phyloP scores from a whole-genome alignment of 1,140 invertebrate genomes.

The Tetramorium alpestre region DNA sequence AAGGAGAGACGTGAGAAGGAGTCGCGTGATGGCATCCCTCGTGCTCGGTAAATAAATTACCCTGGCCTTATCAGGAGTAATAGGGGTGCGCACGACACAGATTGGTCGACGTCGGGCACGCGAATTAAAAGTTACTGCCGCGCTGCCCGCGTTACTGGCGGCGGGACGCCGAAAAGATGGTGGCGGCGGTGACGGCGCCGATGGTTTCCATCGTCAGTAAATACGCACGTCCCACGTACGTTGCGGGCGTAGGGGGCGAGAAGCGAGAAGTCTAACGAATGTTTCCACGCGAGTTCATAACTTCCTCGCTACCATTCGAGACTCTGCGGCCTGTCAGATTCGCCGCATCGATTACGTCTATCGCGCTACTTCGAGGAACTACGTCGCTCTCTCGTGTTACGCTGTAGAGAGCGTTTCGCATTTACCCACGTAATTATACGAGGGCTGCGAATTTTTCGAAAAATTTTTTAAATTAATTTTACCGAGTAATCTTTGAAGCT shows the following conservation, averaged over 20 bases:
- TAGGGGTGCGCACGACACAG: constrained; percentile 85
- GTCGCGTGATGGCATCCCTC: constrained; percentile 85
- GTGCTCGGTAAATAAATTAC: constrained; percentile 85
- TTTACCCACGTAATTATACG: neutral
- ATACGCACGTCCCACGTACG: constrained; percentile 21
- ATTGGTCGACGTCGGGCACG: constrained; percentile 84
- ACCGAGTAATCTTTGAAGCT: neutral
- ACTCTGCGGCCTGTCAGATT: constrained; percentile 24
- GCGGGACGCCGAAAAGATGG: constrained; percentile 41
- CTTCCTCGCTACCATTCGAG: constrained; percentile 21
- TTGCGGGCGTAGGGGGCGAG: neutral
- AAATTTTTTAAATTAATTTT: neutral
- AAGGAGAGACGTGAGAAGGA: constrained; percentile 67
- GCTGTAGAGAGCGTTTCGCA: neutral
- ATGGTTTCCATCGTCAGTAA: neutral
- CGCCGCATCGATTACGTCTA: constrained; percentile 39
- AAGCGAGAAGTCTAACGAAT: constrained; percentile 44
- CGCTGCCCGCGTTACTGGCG: constrained; percentile 28
- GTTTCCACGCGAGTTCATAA: constrained; percentile 19
- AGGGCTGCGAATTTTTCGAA: neutral
- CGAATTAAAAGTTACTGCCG: constrained; percentile 84
- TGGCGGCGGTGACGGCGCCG: neutral
- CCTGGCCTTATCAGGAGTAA: constrained; percentile 84
- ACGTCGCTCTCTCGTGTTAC: neutral
- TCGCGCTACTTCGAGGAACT: constrained; percentile 17